A percentile compares a stretch with the other conserved stretches of the same genome.
Conservation (phyloP, 2,888 invertebrate species). For the Netelia virgata region DNA sequence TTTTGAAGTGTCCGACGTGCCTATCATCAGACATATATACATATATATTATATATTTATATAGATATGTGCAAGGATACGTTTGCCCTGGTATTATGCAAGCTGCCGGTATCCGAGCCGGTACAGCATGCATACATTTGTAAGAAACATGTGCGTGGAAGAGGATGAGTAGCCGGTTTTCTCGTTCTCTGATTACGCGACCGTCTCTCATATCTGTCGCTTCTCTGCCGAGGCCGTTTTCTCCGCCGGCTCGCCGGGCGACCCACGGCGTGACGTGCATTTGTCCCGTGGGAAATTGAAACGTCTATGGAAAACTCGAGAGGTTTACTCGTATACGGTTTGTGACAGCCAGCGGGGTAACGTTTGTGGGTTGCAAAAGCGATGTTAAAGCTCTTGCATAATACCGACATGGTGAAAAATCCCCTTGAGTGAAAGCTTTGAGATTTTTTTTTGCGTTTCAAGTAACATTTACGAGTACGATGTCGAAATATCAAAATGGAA, state of each 20-base stretch:
- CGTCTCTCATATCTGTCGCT: slow-evolving; percentile 32
- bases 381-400: not conserved
- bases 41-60: too few relatives aligned
- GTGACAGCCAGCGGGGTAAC: not conserved
- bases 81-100: slow-evolving; percentile 44
- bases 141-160: not conserved
- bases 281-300: slow-evolving; percentile 43
- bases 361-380: slow-evolving; percentile 6
- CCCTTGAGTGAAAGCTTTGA: not conserved
- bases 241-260: not conserved
- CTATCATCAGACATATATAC: slow-evolving; percentile 20
- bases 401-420: not conserved
- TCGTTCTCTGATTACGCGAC: slow-evolving; percentile 49
- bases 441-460: too few relatives aligned
- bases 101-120: slow-evolving; percentile 23
- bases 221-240: not conserved
- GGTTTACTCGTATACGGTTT: not conserved
- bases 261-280: slow-evolving; percentile 32
- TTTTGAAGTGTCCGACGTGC: too few relatives aligned
- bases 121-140: slow-evolving; percentile 17
- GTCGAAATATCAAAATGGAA: not conserved
- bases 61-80: slow-evolving; percentile 3
- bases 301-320: slow-evolving; percentile 41
- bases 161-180: slow-evolving; percentile 35
- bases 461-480: not conserved